Evolutionary conservation across 2,113 vertebrate species (phyloP).

Genomic region (Oxygymnocypris stewartii): DNA sequence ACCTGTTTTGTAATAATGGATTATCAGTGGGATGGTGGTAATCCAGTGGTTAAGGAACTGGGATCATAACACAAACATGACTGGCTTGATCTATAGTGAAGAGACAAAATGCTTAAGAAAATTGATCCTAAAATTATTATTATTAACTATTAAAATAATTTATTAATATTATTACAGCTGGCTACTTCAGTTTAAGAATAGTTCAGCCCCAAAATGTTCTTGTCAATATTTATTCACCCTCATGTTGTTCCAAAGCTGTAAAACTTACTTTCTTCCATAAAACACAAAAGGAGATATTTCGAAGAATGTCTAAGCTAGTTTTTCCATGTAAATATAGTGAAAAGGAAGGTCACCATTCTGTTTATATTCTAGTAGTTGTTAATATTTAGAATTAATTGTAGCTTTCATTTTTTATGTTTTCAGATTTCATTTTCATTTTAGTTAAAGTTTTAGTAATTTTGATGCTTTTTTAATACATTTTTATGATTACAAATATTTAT

Average conservation of each 20-base stretch:
- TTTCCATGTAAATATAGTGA: neutral
- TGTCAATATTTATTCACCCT: neutral
- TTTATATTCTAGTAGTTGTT: neutral
- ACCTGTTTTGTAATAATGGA: constrained; percentile 43
- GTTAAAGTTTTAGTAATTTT: neutral
- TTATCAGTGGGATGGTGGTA: constrained; percentile 17
- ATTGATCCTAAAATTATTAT: too few species aligned
- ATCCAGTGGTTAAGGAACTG: constrained; percentile 25
- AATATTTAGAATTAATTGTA: neutral
- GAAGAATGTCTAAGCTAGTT: neutral
- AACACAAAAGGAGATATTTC: neutral
- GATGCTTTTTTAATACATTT: too few species aligned
- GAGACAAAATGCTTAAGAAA: neutral
- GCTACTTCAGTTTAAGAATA: too few species aligned
- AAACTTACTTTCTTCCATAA: neutral
- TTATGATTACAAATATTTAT: too few species aligned
- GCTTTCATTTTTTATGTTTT: neutral
- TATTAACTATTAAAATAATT: too few species aligned
- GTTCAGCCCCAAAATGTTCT: too few species aligned
- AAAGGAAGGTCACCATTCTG: neutral
- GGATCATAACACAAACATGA: neutral
- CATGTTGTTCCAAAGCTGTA: neutral
- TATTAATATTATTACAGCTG: too few species aligned
- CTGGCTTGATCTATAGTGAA: neutral
- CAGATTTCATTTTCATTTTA: neutral